A percentile compares a stretch with the other conserved stretches of the same genome.
Evolutionary conservation across 2,113 vertebrate genomes (phyloP).

Genomic region (Tetrao urogallus): DNA sequence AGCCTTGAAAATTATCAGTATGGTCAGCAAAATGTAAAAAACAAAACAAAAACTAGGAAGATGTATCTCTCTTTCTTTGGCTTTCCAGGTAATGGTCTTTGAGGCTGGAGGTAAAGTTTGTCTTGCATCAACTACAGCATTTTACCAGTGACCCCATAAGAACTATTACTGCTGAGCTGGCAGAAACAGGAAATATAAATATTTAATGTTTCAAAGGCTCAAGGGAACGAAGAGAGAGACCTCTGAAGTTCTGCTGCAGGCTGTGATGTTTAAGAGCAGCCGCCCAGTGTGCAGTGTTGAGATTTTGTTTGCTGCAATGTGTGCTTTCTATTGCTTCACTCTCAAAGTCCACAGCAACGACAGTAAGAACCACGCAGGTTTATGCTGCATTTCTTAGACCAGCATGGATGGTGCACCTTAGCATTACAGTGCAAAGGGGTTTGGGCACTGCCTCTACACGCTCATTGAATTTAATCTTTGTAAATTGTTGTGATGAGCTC

Average conservation of each 20-base stretch:
- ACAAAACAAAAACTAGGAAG: neutral
- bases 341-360: neutral
- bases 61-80: neutral
- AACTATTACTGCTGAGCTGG: neutral
- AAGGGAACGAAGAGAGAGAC: neutral
- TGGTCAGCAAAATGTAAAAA: neutral
- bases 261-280: neutral
- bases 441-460: accelerated
- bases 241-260: neutral
- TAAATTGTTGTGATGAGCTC: neutral
- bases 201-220: slow-evolving; percentile 60
- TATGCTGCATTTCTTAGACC: neutral
- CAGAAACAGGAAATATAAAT: slow-evolving; percentile 35
- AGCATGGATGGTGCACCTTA: accelerated
- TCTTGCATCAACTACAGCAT: neutral
- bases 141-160: neutral
- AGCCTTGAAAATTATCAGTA: neutral
- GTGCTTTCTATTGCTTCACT: neutral
- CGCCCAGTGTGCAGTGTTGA: neutral
- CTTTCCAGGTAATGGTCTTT: neutral
- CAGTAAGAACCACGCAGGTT: neutral
- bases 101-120: neutral
- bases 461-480: neutral
- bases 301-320: neutral
- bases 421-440: no score